These are phyloP conservation scores for Phoebastria nigripes DNA, from an alignment of 2,797 vertebrate species.

Conservation along the genomic window DNA sequence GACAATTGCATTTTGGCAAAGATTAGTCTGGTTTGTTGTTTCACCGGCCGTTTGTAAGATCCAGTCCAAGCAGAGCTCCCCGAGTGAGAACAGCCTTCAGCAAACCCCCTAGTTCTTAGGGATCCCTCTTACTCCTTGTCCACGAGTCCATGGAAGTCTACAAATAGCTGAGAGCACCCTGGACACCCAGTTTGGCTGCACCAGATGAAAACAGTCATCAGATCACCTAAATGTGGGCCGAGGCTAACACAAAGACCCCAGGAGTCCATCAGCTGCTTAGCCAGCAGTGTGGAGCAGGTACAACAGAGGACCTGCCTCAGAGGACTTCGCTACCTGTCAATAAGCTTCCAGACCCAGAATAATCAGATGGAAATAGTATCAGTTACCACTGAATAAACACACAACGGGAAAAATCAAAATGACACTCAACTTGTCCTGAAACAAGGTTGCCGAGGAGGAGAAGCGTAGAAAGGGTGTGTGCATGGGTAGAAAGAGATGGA, in stretches of 20 bases:
- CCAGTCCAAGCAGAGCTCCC: background rate
- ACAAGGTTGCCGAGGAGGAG: background rate
- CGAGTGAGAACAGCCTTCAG: background rate
- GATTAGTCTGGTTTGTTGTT: background rate
- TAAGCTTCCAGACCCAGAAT: background rate
- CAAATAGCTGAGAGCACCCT: background rate
- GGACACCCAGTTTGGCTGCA: background rate
- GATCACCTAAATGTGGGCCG: background rate
- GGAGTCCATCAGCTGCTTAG: background rate
- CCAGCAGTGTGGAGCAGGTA: background rate
- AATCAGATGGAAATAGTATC: background rate
- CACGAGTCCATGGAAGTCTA: background rate
- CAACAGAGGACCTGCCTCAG: background rate
- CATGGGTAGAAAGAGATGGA: background rate
- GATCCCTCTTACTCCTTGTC: background rate
- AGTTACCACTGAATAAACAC: background rate
- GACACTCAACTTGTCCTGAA: background rate
- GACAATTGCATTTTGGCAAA: background rate
- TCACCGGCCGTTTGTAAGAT: background rate
- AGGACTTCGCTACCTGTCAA: background rate
- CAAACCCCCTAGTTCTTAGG: background rate
- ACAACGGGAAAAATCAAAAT: background rate
- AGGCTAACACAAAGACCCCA: background rate
- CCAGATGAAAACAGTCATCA: background rate
- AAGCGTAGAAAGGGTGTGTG: background rate